Evolutionary conservation across 2,797 vertebrate genomes (phyloP).

Genomic region (Psittacula echo): DNA sequence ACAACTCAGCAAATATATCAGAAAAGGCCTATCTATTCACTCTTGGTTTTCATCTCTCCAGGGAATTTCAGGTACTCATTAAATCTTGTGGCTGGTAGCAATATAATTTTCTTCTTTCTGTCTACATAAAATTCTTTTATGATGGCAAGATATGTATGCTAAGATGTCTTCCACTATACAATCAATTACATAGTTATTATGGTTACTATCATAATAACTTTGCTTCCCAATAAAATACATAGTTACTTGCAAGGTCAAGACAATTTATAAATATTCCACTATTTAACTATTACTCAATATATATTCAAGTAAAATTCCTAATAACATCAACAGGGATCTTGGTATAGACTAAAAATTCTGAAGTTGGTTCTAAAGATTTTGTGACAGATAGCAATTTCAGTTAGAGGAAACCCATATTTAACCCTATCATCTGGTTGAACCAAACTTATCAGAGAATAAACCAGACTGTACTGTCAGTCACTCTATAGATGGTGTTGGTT

Average conservation of each 20-base stretch:
- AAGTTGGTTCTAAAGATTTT: constrained; percentile 1
- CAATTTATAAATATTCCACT: not conserved
- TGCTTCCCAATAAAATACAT: not conserved
- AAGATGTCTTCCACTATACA: not conserved
- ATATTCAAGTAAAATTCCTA: not conserved
- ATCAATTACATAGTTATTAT: not conserved
- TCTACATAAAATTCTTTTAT: not conserved
- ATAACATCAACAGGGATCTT: not conserved
- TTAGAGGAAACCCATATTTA: not conserved
- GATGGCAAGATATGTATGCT: not conserved
- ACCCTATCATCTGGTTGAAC: not conserved
- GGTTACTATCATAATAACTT: not conserved
- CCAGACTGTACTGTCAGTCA: not conserved
- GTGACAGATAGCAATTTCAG: not conserved
- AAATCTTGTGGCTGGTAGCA: not conserved
- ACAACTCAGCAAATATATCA: not conserved
- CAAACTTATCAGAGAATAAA: not conserved
- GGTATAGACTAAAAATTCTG: not conserved
- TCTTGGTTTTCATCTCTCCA: not conserved
- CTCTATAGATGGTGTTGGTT: not conserved
- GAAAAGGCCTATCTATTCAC: not conserved
- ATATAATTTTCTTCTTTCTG: not conserved
- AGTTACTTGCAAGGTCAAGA: not conserved
- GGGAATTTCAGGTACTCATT: not conserved
- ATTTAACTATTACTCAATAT: not conserved